Percentiles rank a stretch among this genome's conserved stretches.
These are phyloP conservation scores for Metacarcinus magister DNA, from an alignment of 2,888 invertebrate species.

Conservation along the genomic window DNA sequence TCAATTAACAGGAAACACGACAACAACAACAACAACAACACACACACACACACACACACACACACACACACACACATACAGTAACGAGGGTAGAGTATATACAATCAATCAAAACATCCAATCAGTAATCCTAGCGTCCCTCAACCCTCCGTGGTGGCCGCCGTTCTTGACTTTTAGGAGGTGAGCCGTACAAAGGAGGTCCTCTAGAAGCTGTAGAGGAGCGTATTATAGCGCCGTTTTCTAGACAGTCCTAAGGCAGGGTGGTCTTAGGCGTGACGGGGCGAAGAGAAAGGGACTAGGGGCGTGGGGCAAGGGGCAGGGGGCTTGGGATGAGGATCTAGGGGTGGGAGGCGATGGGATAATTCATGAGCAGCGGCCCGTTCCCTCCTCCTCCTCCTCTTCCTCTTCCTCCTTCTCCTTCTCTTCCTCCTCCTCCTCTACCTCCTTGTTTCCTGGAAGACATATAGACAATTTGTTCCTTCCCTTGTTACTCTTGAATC, in stretches of 20 bases:
- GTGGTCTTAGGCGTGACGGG: too few species aligned
- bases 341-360: too few species aligned
- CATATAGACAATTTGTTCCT: background rate
- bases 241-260: background rate
- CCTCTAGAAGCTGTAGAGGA: background rate
- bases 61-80: background rate
- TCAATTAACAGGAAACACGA: background rate
- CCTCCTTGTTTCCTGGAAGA: background rate
- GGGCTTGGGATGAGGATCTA: too few species aligned
- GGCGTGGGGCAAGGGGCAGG: too few species aligned
- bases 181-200: background rate
- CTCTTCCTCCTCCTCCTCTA: background rate
- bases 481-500: background rate
- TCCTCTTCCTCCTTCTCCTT: background rate
- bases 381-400: too few species aligned
- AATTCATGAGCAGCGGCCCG: too few species aligned
- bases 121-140: background rate
- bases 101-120: background rate
- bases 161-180: background rate
- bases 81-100: background rate
- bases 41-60: constrained; percentile 26
- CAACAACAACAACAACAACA: background rate
- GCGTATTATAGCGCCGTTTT: background rate
- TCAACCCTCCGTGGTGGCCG: background rate
- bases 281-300: too few species aligned